These are phyloP conservation scores for Siphonodentalium dalli DNA, from an alignment of 2,888 invertebrate species.

Conservation along the genomic window DNA sequence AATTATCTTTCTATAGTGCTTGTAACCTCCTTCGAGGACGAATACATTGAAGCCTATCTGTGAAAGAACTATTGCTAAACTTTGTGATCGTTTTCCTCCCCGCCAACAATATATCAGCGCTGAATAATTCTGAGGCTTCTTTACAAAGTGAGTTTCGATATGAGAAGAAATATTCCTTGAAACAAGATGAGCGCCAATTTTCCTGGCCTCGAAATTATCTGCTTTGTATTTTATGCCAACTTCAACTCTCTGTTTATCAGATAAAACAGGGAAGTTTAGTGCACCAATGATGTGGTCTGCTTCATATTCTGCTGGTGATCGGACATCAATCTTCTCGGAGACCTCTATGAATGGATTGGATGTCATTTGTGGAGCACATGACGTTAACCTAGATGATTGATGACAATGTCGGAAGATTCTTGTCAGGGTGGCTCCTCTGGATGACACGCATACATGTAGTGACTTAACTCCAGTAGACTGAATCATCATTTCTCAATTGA, in stretches of 20 bases:
- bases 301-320: slow-evolving; percentile 39
- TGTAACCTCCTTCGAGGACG: slow-evolving; percentile 39
- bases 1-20: slow-evolving; percentile 32
- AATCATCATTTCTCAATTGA: too few relatives aligned
- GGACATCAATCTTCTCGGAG: slow-evolving; percentile 39
- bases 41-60: slow-evolving; percentile 39
- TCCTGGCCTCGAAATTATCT: slow-evolving; percentile 37
- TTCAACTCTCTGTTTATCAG: slow-evolving; percentile 27
- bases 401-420: too few relatives aligned
- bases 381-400: too few relatives aligned
- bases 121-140: slow-evolving; percentile 31
- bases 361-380: too few relatives aligned
- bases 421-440: too few relatives aligned
- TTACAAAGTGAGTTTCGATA: slow-evolving; percentile 31
- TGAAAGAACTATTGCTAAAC: slow-evolving; percentile 36
- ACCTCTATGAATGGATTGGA: too few relatives aligned
- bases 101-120: slow-evolving; percentile 43
- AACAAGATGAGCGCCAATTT: slow-evolving; percentile 36
- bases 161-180: slow-evolving; percentile 34
- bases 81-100: slow-evolving; percentile 44
- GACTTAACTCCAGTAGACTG: too few relatives aligned
- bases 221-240: too few relatives aligned
- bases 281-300: slow-evolving; percentile 44
- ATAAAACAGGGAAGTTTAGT: slow-evolving; percentile 39
- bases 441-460: too few relatives aligned